Evolutionary conservation across 2,888 invertebrate genomes (phyloP).

Genomic region (Pristionchus exspectatus): DNA sequence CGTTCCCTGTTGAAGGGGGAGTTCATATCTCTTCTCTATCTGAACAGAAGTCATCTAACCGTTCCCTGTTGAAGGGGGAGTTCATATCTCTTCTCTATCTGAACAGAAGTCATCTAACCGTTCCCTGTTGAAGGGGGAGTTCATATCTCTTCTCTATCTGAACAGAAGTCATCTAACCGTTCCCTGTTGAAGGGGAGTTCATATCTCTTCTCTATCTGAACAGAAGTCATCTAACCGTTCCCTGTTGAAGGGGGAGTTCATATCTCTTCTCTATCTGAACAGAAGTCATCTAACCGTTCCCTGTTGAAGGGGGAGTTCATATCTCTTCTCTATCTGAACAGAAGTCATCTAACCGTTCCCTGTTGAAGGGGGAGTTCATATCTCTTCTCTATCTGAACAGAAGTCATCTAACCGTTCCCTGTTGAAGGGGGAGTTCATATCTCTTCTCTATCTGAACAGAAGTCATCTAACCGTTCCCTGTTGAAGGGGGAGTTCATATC

Average conservation of each 20-base stretch:
- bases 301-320: no score
- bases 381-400: slow-evolving; percentile 17
- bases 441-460: slow-evolving; percentile 5
- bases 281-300: background rate
- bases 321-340: slow-evolving; percentile 20
- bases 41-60: background rate
- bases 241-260: no score
- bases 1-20: no score
- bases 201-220: slow-evolving; percentile 27
- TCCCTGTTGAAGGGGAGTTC: no score
- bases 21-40: slow-evolving; percentile 35
- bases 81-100: slow-evolving; percentile 36
- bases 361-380: no score
- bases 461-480: background rate
- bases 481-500: no score
- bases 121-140: no score
- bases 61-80: no score
- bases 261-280: slow-evolving; percentile 22
- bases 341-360: background rate
- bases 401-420: background rate
- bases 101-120: background rate
- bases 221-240: background rate
- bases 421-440: no score
- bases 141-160: slow-evolving; percentile 28
- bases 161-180: background rate